Base-by-base conservation (phyloP, 1,140 invertebrate genomes). In the Stenopsyche tienmushanensis region DNA sequence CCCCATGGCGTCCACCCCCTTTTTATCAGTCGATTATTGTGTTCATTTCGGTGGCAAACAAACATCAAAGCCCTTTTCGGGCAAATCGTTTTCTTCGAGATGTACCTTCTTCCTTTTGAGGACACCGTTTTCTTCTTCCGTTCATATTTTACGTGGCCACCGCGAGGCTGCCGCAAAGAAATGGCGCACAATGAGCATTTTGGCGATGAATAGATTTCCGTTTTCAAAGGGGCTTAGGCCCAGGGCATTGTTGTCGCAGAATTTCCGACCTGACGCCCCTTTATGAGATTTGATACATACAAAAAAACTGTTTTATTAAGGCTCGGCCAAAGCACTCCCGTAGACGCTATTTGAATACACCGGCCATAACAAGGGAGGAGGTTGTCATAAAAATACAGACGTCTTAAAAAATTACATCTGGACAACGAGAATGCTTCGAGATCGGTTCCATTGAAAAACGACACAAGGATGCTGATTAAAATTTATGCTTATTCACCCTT, bases 171-270 rank as follows among this genome's bases (percentile, higher is more conserved):
- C n/a, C n/a, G n/a, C n/a, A 47, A 44, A 47, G 44, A 26, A 60
- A 44, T 41, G 17, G 13, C 25, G 20, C 41, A 60, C 57, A 60
- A 60, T 60, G 57, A 60, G 42, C 57, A 41, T 57, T 57, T 57
- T 39, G 54, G 42, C 42, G 21, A 47, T 60, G 57, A 60, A 60
- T 60, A 23, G 57, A 60, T 60, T 60, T 60, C 57, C 57, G n/a
- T 24, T 17, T 21, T 60, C 42, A 57, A 57, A 15, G 26, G 41
- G 42, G 57, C 42, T 42, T 42, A 15, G 57, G 42, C n/a, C n/a
- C 42, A 13, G 21, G 52, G 41, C 24, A 60, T 60, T 60, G 57
- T 60, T 47, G 44, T 47, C 25, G 34, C 17, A 29, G 26, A 57
- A 29, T 20, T 57, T 57, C 54, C 54, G 54, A 57, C 42, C 57